A percentile compares a stretch with the other conserved stretches of the same genome.
Conservation (phyloP, 2,888 invertebrate species). For the Caenorhabditis japonica region DNA sequence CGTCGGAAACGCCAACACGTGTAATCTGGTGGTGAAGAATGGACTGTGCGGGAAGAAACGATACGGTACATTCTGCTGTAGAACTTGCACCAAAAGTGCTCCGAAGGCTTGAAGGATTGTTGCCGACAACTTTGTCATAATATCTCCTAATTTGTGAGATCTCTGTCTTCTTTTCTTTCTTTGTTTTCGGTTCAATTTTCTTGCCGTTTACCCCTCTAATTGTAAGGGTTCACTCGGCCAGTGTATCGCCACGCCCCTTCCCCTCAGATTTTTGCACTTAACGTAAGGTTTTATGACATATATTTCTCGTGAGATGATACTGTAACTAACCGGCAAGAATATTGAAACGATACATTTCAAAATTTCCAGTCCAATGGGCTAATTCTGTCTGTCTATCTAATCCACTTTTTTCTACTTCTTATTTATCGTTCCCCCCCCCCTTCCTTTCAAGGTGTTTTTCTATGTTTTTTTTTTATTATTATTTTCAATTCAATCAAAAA, state of each 20-base stretch:
- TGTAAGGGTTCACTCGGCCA: no score
- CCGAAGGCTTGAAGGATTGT: conserved; percentile 30
- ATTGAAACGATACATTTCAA: no score
- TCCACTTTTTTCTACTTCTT: no score
- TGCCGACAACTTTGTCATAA: conserved; percentile 26
- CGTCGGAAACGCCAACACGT: conserved; percentile 59
- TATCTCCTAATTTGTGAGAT: conserved; percentile 32
- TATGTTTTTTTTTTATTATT: neutral
- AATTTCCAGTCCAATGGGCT: no score
- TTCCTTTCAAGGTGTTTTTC: neutral
- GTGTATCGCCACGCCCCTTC: neutral
- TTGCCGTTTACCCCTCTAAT: neutral
- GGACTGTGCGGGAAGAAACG: conserved; percentile 70
- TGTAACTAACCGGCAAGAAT: no score
- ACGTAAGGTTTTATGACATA: no score
- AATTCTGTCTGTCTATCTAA: no score
- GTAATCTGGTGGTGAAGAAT: conserved; percentile 63
- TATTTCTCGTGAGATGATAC: no score
- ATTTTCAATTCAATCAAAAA: neutral
- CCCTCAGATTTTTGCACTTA: no score
- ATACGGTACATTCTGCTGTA: conserved; percentile 72
- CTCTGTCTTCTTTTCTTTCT: conserved; percentile 18
- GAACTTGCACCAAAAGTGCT: conserved; percentile 59
- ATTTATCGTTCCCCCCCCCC: no score
- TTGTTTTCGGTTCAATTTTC: neutral